These are phyloP conservation scores for Lasioglossum figueresi DNA, from an alignment of 2,888 invertebrate genomes.

Conservation along the genomic window DNA sequence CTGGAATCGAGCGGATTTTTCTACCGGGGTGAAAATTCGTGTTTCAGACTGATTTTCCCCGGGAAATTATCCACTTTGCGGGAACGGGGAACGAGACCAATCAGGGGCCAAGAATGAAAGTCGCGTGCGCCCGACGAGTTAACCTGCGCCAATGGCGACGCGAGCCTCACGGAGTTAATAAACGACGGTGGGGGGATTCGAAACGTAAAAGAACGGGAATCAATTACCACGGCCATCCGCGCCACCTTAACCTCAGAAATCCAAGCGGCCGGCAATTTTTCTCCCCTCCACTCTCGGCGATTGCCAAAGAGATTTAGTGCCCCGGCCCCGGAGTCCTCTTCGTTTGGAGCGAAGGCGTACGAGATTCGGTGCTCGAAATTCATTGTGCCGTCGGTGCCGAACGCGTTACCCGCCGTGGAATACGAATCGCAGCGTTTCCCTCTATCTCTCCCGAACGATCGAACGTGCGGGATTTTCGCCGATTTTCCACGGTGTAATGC, in stretches of 20 bases:
- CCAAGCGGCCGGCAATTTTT: conserved; percentile 68
- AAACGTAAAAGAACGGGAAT: conserved; percentile 60
- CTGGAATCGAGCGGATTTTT: neutral
- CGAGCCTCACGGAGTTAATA: conserved; percentile 32
- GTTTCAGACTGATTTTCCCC: neutral
- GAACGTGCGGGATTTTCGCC: neutral
- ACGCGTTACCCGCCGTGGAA: conserved; percentile 36
- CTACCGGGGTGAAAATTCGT: neutral
- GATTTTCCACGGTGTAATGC: conserved; percentile 9
- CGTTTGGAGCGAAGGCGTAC: conserved; percentile 66
- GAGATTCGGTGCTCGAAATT: conserved; percentile 64
- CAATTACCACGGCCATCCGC: conserved; percentile 60
- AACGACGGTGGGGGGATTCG: conserved; percentile 12
- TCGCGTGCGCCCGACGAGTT: conserved; percentile 7
- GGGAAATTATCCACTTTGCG: neutral
- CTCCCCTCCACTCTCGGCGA: conserved; percentile 79
- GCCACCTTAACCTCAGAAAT: conserved; percentile 67
- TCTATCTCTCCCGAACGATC: neutral
- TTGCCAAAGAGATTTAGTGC: conserved; percentile 79
- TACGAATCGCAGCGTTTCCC: conserved; percentile 27
- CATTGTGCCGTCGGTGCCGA: conserved; percentile 56
- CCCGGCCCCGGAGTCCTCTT: conserved; percentile 65
- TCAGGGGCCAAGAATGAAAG: neutral
- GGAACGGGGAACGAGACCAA: neutral
- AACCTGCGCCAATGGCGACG: neutral